Conservation (phyloP, 2,797 vertebrate genomes). For the Euphonia xanthogaster region DNA sequence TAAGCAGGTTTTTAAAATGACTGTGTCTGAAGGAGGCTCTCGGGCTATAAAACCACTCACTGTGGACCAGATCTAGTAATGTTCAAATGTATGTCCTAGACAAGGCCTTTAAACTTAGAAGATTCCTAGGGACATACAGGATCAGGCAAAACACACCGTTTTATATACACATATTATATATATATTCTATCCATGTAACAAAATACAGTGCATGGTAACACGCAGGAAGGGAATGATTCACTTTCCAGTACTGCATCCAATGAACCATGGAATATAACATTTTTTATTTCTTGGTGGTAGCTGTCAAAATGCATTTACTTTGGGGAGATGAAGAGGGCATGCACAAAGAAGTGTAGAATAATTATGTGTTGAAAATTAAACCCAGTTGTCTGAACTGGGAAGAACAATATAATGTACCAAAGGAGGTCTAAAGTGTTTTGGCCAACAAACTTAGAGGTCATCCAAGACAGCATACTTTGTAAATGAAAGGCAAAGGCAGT, state of each 20-base stretch:
- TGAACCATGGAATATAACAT: background rate
- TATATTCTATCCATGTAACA: background rate
- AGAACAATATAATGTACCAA: constrained; percentile 39
- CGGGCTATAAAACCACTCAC: background rate
- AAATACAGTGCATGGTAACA: background rate
- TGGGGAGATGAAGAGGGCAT: background rate
- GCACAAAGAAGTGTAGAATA: constrained; percentile 35
- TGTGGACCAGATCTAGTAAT: background rate
- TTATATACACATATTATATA: background rate
- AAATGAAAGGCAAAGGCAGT: background rate
- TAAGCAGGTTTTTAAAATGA: background rate
- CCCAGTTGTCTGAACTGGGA: constrained; percentile 32
- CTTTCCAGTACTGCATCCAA: background rate
- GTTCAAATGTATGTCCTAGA: background rate
- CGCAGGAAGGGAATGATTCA: background rate
- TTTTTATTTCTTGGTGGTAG: constrained; percentile 40
- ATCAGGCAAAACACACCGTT: background rate
- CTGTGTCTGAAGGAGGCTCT: background rate
- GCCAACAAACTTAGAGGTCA: constrained; percentile 18
- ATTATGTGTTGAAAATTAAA: constrained; percentile 60
- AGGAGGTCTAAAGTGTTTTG: constrained; percentile 43
- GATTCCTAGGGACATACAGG: background rate
- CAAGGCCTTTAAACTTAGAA: background rate
- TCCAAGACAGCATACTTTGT: constrained; percentile 3
- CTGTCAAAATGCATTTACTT: constrained; percentile 43